Percentiles rank a stretch among this genome's conserved stretches.
phyloP scores from a whole-genome alignment of 2,113 vertebrate genomes.

The Rhea pennata region DNA sequence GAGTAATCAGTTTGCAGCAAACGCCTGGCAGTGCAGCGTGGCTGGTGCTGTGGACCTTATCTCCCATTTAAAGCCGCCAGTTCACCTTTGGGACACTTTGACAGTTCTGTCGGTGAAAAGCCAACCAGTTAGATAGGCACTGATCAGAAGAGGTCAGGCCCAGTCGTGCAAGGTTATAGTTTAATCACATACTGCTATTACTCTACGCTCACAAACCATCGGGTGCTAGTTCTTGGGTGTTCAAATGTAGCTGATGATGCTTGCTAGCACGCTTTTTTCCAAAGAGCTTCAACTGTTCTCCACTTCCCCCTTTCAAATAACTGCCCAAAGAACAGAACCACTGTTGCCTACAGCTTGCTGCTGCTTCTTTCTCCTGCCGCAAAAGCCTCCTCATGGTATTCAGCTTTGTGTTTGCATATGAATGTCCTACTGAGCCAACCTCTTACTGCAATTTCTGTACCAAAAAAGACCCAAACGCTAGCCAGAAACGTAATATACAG shows the following conservation, averaged over 20 bases:
- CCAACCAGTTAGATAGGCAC: background rate
- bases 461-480: background rate
- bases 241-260: background rate
- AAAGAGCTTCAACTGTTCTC: background rate
- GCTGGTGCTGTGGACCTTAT: background rate
- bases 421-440: background rate
- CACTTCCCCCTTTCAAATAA: background rate
- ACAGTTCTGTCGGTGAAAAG: background rate
- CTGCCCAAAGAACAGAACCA: background rate
- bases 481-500: background rate
- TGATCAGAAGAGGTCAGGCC: background rate
- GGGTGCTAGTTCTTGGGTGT: background rate
- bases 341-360: background rate
- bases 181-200: background rate
- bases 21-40: accelerated
- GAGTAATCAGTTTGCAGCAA: background rate
- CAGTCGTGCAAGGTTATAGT: background rate
- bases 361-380: background rate
- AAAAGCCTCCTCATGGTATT: background rate
- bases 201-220: background rate
- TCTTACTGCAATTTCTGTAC: background rate
- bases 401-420: background rate
- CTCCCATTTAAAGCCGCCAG: background rate
- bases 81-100: background rate
- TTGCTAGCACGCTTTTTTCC: background rate